A percentile compares a stretch with the other conserved stretches of the same genome.
These are phyloP conservation scores for Leptinotarsa texana DNA, from an alignment of 1,140 invertebrate species.

Conservation along the genomic window DNA sequence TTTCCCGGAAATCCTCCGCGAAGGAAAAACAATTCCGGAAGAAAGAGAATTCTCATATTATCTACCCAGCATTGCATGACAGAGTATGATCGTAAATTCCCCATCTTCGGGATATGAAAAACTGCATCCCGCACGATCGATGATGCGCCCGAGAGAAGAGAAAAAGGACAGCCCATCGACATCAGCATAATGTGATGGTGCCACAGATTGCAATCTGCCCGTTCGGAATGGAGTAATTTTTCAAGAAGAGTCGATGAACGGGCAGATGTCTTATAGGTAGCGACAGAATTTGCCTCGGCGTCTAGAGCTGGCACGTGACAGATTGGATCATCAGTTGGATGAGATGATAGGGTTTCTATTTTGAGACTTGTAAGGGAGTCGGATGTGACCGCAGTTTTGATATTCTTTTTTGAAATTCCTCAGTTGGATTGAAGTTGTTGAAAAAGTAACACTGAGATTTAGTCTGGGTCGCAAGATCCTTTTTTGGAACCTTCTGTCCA, in stretches of 20 bases:
- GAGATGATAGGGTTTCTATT: not conserved
- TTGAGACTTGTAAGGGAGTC: not conserved
- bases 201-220: constrained; percentile 41
- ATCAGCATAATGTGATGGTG: constrained; percentile 42
- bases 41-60: too few species aligned
- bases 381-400: too few species aligned
- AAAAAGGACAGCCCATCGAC: not conserved
- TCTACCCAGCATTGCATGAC: too few species aligned
- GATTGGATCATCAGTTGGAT: not conserved
- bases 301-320: not conserved
- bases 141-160: not conserved
- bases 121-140: not conserved
- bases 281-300: constrained; percentile 30
- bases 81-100: too few species aligned
- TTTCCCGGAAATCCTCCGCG: too few species aligned
- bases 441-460: too few species aligned
- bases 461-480: too few species aligned
- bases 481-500: too few species aligned
- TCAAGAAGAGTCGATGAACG: constrained; percentile 40
- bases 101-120: not conserved
- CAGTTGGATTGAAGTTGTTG: too few species aligned
- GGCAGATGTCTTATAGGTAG: constrained; percentile 35
- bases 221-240: constrained; percentile 42
- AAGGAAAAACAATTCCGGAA: too few species aligned
- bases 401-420: too few species aligned